Base-by-base conservation (phyloP, 2,797 vertebrate genomes). In the Dromococcyx pavoninus region DNA sequence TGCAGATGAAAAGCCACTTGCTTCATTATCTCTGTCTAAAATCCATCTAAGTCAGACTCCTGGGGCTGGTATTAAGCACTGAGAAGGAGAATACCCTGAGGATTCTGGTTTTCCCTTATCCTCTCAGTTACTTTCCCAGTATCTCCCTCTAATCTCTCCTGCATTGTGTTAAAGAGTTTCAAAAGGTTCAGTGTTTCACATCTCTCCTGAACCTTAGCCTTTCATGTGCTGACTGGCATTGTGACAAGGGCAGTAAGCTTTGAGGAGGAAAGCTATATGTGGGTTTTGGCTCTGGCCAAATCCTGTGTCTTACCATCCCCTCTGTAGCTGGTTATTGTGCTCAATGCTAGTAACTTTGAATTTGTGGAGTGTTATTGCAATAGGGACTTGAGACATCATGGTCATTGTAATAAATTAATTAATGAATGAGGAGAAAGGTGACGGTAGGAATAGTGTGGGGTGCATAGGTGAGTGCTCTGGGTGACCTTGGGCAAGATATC, bases 21-120 rank as follows among this genome's bases (percentile, higher is more conserved):
- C 46, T 85, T 93, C n/a, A 27, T 92, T 95, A 74, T 91, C 57
- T 75, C 60, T 82, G 70, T 57, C 48, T 90, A 18, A 44, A 91
- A 76, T 83, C 39, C 0, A 0, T 71, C n/a, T 75, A 58, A 90
- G 71, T 44, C 54, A 30, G 73, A n/a, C 53, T 95, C 57, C 54
- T 51, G 64, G 67, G 67, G 44, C 48, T 84, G 60, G 41, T 69
- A 58, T 74, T 77, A 82, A 79, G 41, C 64, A 69, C 53, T 4
- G 5, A 87, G 76, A 92, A 92, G 39, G 27, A 66, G 61, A 48
- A 43, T 86, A 56, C 30, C 32, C 57, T 62, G 61, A 80, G 85
- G 88, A 88, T 82, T 94, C 44, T 94, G 60, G 17, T 60, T 88
- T 90, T 60, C 35, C 27, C 14, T 88, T 84, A 30, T 9, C n/a